A percentile compares a stretch with the other conserved stretches of the same genome.
Conservation (phyloP, 2,888 invertebrate species). For the Drosophila atripex region DNA sequence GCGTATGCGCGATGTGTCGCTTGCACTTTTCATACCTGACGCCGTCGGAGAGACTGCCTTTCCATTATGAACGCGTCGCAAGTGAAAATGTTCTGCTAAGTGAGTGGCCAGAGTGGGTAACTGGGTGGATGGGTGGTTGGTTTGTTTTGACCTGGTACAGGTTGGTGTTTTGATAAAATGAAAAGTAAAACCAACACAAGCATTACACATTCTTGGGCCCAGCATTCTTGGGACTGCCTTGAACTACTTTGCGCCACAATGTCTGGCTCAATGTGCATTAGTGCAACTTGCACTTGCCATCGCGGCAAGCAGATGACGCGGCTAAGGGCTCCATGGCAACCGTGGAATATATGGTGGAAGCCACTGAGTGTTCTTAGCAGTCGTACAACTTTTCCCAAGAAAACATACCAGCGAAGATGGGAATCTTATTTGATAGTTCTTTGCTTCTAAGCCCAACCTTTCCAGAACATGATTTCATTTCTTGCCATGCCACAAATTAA, state of each 20-base stretch:
- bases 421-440: too few relatives aligned
- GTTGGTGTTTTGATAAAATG: slow-evolving; percentile 3
- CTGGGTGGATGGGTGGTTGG: neutral
- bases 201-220: slow-evolving; percentile 13
- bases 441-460: too few relatives aligned
- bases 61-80: slow-evolving; percentile 37
- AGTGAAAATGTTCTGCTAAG: slow-evolving; percentile 34
- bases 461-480: neutral
- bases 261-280: slow-evolving; percentile 33
- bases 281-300: slow-evolving; percentile 13
- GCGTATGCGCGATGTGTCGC: slow-evolving; percentile 56
- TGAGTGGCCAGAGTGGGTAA: slow-evolving; percentile 23
- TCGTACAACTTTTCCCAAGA: neutral
- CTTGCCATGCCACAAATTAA: neutral
- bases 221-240: slow-evolving; percentile 21
- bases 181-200: slow-evolving; percentile 14
- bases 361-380: neutral
- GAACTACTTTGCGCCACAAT: slow-evolving; percentile 45
- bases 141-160: slow-evolving; percentile 5
- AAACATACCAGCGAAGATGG: neutral
- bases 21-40: slow-evolving; percentile 22
- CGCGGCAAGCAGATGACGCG: slow-evolving; percentile 5
- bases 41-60: slow-evolving; percentile 2
- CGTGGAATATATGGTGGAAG: neutral
- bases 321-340: neutral